Conservation (phyloP, 1,140 invertebrate genomes). For the Drosophila ohnishii region DNA sequence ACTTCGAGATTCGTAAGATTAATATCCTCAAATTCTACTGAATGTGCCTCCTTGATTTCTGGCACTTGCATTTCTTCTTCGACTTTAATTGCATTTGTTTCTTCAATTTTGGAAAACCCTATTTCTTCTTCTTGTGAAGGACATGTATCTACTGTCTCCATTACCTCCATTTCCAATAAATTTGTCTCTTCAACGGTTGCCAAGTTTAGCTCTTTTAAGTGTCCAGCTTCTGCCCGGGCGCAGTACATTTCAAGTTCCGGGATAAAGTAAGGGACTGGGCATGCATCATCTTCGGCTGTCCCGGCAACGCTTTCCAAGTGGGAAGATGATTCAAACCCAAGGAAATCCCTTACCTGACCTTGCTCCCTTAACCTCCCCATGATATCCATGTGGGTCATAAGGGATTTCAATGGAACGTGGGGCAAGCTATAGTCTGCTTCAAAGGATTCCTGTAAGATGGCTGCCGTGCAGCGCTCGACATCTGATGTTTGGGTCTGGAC, state of each 20-base stretch:
- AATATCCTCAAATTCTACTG: not conserved
- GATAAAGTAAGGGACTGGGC: slow-evolving; percentile 15
- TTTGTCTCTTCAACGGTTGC: not conserved
- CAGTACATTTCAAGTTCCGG: slow-evolving; percentile 23
- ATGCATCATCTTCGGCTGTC: not conserved
- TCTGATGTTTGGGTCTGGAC: not conserved
- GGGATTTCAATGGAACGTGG: not conserved
- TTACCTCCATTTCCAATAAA: not conserved
- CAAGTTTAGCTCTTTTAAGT: not conserved
- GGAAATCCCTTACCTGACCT: slow-evolving; percentile 8
- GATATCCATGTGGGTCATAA: slow-evolving; percentile 5
- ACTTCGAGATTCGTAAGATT: not conserved
- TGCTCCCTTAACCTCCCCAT: slow-evolving; percentile 9
- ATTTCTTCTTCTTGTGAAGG: too few relatives aligned
- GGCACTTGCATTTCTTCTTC: not conserved
- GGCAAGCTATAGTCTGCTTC: slow-evolving; percentile 12
- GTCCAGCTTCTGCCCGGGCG: not conserved
- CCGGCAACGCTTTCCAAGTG: not conserved
- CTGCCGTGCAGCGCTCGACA: not conserved
- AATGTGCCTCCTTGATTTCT: not conserved
- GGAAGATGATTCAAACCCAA: slow-evolving; percentile 15
- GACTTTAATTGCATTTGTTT: too few relatives aligned
- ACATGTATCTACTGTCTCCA: not conserved
- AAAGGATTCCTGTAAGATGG: not conserved
- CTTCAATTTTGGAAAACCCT: too few relatives aligned